Percentiles rank a stretch among this genome's conserved stretches.
These are phyloP conservation scores for Pterostichus madidus DNA, from an alignment of 2,888 invertebrate species.

Conservation along the genomic window DNA sequence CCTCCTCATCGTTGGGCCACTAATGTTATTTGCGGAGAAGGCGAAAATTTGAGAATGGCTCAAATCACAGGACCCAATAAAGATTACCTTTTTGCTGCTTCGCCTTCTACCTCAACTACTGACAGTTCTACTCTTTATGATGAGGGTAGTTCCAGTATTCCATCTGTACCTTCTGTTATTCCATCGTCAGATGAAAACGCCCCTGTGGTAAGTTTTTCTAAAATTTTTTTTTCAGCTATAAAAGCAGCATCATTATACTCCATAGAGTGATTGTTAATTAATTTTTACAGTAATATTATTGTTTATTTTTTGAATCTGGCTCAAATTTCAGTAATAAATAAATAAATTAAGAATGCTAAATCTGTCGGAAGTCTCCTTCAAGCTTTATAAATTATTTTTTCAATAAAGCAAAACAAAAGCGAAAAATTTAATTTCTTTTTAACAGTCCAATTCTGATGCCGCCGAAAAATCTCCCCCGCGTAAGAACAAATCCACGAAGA, in stretches of 20 bases:
- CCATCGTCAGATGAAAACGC: conserved; percentile 3
- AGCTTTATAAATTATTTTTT: background rate
- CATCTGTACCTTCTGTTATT: background rate
- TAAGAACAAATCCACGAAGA: conserved; percentile 3
- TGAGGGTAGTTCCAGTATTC: conserved; percentile 5
- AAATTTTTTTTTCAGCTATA: background rate
- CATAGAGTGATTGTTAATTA: too few species aligned
- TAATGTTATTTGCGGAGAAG: conserved; percentile 10
- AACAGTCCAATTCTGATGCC: background rate
- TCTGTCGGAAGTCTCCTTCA: background rate
- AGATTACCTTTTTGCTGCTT: too few species aligned
- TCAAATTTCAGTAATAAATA: background rate
- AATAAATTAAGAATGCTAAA: background rate
- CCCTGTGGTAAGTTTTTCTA: background rate
- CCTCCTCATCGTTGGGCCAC: conserved; percentile 2
- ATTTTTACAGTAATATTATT: background rate
- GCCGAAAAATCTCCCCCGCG: background rate
- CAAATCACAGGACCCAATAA: too few species aligned
- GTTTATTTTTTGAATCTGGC: background rate
- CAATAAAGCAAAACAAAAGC: too few species aligned
- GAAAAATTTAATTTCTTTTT: background rate
- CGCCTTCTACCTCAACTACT: background rate
- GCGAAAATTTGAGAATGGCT: background rate
- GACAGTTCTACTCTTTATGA: background rate
- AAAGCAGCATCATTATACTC: too few species aligned